Evolutionary conservation across 2,113 vertebrate genomes (phyloP).

Genomic region (Orycteropus afer): DNA sequence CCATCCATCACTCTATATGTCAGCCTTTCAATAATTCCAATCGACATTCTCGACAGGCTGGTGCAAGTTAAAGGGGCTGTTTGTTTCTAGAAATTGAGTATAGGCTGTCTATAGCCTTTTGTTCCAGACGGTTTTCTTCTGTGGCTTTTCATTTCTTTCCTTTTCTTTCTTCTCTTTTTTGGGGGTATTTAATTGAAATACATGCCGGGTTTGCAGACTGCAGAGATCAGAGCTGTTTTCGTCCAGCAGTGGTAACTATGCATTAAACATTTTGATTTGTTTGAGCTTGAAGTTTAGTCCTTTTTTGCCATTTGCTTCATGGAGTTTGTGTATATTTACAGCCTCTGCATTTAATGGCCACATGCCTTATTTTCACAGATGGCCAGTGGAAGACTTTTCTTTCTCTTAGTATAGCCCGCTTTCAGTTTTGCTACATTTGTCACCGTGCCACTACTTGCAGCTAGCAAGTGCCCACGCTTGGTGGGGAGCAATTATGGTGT

Average conservation of each 20-base stretch:
- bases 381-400: constrained; percentile 88
- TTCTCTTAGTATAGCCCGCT: constrained; percentile 82
- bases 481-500: constrained; percentile 84
- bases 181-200: constrained; percentile 80
- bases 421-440: constrained; percentile 88
- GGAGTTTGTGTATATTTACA: constrained; percentile 89
- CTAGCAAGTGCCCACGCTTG: constrained; percentile 87
- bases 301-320: constrained; percentile 86
- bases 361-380: constrained; percentile 91
- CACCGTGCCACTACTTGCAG: constrained; percentile 86
- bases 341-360: constrained; percentile 89
- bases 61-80: constrained; percentile 64
- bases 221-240: constrained; percentile 82
- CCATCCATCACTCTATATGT: constrained; percentile 75
- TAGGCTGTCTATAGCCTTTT: constrained; percentile 71
- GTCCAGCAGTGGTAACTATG: constrained; percentile 76
- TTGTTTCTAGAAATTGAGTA: constrained; percentile 72
- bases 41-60: constrained; percentile 72
- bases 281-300: constrained; percentile 83
- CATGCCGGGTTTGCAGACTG: constrained; percentile 78
- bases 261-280: constrained; percentile 85
- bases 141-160: constrained; percentile 72
- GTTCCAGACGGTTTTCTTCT: constrained; percentile 72
- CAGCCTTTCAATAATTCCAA: constrained; percentile 74
- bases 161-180: constrained; percentile 66